Evolutionary conservation across 1,140 invertebrate genomes (phyloP).

Genomic region (Adoxophyes honmai): DNA sequence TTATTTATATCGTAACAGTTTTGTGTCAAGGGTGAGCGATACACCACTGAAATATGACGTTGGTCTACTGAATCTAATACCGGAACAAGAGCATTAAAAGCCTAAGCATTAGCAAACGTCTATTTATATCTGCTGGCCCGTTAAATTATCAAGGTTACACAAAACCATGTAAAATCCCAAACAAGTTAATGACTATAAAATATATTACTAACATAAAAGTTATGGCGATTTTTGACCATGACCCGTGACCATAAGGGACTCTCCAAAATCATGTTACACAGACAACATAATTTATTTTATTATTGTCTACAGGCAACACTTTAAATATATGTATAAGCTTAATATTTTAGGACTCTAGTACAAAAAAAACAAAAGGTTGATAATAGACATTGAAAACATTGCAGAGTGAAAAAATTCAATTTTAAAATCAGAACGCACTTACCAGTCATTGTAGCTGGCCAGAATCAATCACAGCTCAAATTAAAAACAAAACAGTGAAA

Average conservation of each 20-base stretch:
- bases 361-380: no score
- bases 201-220: not conserved
- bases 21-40: not conserved
- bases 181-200: not conserved
- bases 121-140: not conserved
- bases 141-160: not conserved
- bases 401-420: no score
- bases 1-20: not conserved
- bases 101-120: not conserved
- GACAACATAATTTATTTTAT: no score
- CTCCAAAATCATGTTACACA: not conserved
- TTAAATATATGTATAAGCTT: no score
- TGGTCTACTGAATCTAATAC: not conserved
- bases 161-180: not conserved
- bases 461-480: not conserved
- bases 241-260: conserved; percentile 2
- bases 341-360: no score
- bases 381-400: no score
- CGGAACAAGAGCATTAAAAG: not conserved
- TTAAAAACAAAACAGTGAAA: conserved; percentile 4
- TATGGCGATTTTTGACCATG: not conserved
- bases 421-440: not conserved
- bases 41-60: not conserved
- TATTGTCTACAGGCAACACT: no score
- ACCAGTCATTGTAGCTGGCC: conserved; percentile 6